Base-by-base conservation (phyloP, 2,888 invertebrate species). In the Lottia gigantea region DNA sequence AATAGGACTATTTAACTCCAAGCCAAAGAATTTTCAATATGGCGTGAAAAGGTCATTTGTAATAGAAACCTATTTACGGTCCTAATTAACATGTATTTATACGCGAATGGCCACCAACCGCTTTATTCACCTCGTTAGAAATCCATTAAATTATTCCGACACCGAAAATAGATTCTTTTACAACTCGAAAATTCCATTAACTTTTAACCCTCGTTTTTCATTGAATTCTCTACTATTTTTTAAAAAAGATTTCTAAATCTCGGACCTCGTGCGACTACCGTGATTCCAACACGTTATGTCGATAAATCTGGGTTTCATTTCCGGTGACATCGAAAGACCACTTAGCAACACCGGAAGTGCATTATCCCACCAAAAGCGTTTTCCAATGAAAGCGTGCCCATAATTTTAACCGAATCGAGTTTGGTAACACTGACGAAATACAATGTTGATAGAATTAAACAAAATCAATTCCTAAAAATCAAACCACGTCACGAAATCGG, bases 331-430 rank as follows among this genome's bases (percentile, higher is more conserved):
- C 69, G 19, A 69, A 68, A 66, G 66, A 63, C 66, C 69, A 63
- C 66, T 72, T 67, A 63, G 66, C 65, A 55, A 49, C 31, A 55
- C 62, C 72, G 72, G 72, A 72, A 72, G 64, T 72, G 69, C 69
- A 72, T 72, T 72, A 69, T 67, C 72, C 55, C 63, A 55, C 23
- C 47, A 67, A 55, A 69, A 69, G 66, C 40, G 66, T 45, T 68
- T 66, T 47, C 66, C 55, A 69, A 63, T 46, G 63, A 64, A 68
- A 55, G 49, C 49, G 49, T 49, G 49, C 49, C 49, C 49, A 19
- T 19, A 49, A 49, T 16, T 49, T 19, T 19, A 49, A 49, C 49
- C 16, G 49, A 49, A 49, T 16, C 49, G 16, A 7, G 19, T 49
- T 49, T 19, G 16, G 49, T 49, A 19, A 49, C 19, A 19, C 19